Evolutionary conservation across 1,140 invertebrate species (phyloP).

Genomic region (Hycleus cichorii): DNA sequence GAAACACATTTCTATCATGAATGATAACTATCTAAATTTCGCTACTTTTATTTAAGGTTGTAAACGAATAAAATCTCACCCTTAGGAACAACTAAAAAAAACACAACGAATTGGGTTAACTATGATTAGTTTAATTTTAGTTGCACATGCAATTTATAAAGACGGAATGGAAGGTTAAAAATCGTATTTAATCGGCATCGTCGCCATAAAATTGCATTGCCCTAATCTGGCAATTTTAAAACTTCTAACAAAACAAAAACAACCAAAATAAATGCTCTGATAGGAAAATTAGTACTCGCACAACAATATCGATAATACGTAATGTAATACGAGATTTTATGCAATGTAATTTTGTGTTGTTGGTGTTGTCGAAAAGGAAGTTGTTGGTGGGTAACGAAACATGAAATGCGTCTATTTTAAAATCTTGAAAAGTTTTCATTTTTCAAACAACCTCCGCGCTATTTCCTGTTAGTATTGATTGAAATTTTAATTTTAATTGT

Average conservation of each 20-base stretch:
- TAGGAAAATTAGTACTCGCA: conserved; percentile 13
- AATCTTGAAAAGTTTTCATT: conserved; percentile 1
- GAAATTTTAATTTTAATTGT: conserved; percentile 3
- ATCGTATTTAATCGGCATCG: conserved; percentile 6
- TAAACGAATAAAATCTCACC: conserved; percentile 6
- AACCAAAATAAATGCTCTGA: background rate
- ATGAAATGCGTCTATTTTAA: background rate
- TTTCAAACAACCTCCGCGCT: background rate
- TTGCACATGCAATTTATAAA: conserved; percentile 18
- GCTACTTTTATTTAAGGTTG: background rate
- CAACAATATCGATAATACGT: conserved; percentile 15
- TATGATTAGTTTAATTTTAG: conserved; percentile 19
- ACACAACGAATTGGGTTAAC: conserved; percentile 8
- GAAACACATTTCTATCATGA: background rate
- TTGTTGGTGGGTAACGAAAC: conserved; percentile 6
- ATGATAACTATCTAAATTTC: no score
- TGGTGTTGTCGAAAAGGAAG: conserved; percentile 6
- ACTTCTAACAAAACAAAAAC: no score
- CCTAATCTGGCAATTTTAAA: conserved; percentile 9
- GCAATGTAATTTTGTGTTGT: conserved; percentile 14
- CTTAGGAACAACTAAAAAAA: no score
- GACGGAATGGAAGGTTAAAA: conserved; percentile 1
- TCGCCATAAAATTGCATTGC: conserved; percentile 12
- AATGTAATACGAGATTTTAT: conserved; percentile 11
- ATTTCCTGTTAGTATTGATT: conserved; percentile 6